Base-by-base conservation (phyloP, 64 coral and sea anemone genomes). In the Dendrophyllia cribrosa region DNA sequence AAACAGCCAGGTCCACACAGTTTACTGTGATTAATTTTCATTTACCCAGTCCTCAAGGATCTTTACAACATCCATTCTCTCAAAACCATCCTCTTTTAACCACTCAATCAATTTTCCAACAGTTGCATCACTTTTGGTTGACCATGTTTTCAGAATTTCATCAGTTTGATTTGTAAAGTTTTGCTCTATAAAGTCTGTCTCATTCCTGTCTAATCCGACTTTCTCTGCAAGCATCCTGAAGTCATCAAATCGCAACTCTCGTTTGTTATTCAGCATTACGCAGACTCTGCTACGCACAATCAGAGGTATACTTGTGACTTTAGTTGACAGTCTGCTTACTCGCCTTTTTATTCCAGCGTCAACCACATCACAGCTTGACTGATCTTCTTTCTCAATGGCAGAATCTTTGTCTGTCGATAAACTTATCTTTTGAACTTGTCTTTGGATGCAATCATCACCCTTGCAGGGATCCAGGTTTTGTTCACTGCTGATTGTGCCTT, bases 171-270 rank as follows among this genome's bases (percentile, higher is more conserved):
- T 84, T 66, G 16, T 43, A 51, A 0, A 23, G 0, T 6, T 6
- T n/a, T 84, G 80, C 4, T 23, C 16, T 66, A 84, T 25, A 22
- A 51, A 50, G 1, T 68, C 43, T 13, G 45, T 68, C 44, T 84
- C 61, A 23, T 67, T 43, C 46, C n/a, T 84, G 16, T 6, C n/a
- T 15, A 84, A 34, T 67, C 80, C 80, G 51, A 84, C 80, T 49
- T 67, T 84, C 61, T 84, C 19, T 22, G 60, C 80, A 1, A 84
- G 60, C 80, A 84, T 84, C 46, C 80, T 66, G 60, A 84, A 84
- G 45, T 84, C 80, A 49, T 84, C 62, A 50, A 66, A 84, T 51
- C 45, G 34, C 17, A 84, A 1, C 50, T 68, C 0, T 51, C 46
- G 17, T 51, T 67, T 13, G 16, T 68, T 17, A 68, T 84, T 84